Evolutionary conservation across 1,140 invertebrate genomes (phyloP), one percentile per base, ranked within the genome.

Genomic region (Nilaparvata lugens): DNA sequence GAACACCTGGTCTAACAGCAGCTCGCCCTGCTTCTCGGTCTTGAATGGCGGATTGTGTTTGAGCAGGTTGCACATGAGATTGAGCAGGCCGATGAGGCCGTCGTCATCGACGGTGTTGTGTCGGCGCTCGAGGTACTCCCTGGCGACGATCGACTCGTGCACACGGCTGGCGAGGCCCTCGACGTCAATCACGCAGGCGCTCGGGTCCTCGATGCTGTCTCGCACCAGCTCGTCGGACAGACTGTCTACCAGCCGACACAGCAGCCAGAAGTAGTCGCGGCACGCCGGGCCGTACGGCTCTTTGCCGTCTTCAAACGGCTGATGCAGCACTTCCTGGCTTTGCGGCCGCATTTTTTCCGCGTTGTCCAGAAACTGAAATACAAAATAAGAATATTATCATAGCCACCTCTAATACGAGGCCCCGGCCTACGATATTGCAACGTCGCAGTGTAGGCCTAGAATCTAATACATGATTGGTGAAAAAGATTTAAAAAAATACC

Each of bases 271-370:
- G 73, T 95, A 97, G 72, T 97, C 93, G 19, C 92, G 74, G 74
- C 93, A 95, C 4, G 93, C 91, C 4, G 92, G 91, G 1, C 93
- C 93, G 71, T 92, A 95, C 0, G 91, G 89, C 68, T 95, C 92
- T 69, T 95, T 95, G 2, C 89, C 87, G 69, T 91, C 88, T 68
- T 93, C 89, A 0, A 83, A 72, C 0, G 76, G 73, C 40, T 81
- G 73, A 62, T 82, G 80, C 25, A 82, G 69, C 63, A 77, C 73
- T 69, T 79, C 76, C 62, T 73, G 72, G 74, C 67, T 81, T 19
- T 83, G 83, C 6, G 89, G 87, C 56, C 89, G 83, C 86, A 96
- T 93, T 43, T 84, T 80, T 68, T 93, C 87, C 2, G 93, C 92
- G 58, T 88, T 82, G 2, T 84, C 80, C 58, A 97, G 73, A 71